phyloP scores from a whole-genome alignment of 2,113 vertebrate species.

The Brachypteracias leptosomus region DNA sequence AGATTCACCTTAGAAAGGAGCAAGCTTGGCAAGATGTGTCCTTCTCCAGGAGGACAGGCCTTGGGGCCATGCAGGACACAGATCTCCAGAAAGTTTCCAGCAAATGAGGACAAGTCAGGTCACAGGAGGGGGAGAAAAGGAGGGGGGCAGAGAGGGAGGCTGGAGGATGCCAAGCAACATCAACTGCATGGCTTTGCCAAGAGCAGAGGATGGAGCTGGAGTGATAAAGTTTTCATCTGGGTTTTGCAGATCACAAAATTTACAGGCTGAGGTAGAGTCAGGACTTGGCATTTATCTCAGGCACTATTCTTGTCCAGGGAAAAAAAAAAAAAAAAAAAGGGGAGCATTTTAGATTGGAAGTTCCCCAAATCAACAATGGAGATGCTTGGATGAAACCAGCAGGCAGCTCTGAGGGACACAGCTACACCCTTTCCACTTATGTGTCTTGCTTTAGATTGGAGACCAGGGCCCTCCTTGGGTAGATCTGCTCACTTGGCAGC shows the following conservation, averaged over 20 bases:
- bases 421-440: neutral
- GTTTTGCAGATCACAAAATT: neutral
- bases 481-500: neutral
- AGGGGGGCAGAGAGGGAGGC: neutral
- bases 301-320: neutral
- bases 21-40: neutral
- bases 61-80: neutral
- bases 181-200: neutral
- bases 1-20: neutral
- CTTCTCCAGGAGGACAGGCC: neutral
- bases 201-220: neutral
- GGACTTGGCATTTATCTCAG: neutral
- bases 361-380: neutral
- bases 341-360: neutral
- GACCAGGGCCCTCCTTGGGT: neutral
- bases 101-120: neutral
- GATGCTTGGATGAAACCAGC: neutral
- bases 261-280: neutral
- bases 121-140: neutral
- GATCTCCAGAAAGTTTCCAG: neutral
- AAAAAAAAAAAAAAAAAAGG: neutral
- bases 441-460: neutral
- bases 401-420: neutral
- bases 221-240: neutral
- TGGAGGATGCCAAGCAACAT: neutral